These are phyloP conservation scores for Phainopepla nitens DNA, from an alignment of 2,113 vertebrate genomes.

Conservation along the genomic window DNA sequence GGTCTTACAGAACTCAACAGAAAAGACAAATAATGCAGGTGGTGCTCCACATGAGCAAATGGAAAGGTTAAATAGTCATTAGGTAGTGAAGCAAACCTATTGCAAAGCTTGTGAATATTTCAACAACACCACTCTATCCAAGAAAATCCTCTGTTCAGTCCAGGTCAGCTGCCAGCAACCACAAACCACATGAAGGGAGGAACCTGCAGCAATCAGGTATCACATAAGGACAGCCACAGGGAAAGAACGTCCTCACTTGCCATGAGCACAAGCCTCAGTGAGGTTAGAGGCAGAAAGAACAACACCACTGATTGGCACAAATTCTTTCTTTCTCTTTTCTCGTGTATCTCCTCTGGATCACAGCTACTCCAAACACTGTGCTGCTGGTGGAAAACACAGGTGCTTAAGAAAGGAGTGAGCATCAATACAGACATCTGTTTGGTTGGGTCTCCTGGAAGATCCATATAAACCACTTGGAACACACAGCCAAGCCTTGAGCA, in stretches of 20 bases:
- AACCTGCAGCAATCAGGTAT: neutral
- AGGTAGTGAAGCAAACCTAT: neutral
- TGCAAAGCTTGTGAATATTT: neutral
- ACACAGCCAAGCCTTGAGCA: slow-evolving; percentile 15
- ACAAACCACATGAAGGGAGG: neutral
- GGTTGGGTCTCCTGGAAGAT: slow-evolving; percentile 5
- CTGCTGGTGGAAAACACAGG: neutral
- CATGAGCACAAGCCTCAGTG: neutral
- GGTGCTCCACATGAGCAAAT: neutral
- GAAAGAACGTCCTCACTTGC: neutral
- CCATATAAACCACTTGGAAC: slow-evolving; percentile 19
- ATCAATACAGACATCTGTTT: slow-evolving; percentile 18
- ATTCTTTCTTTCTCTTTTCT: neutral
- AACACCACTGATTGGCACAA: neutral
- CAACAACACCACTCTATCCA: neutral
- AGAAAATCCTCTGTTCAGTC: neutral
- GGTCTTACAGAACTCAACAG: neutral
- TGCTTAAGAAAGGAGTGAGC: neutral
- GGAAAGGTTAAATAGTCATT: neutral
- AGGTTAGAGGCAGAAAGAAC: neutral
- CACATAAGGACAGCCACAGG: neutral
- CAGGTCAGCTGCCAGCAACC: neutral
- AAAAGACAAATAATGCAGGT: neutral
- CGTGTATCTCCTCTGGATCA: neutral
- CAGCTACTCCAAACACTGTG: neutral